These are phyloP conservation scores for Cyaniris semiargus DNA, from an alignment of 2,888 invertebrate species.

Conservation along the genomic window DNA sequence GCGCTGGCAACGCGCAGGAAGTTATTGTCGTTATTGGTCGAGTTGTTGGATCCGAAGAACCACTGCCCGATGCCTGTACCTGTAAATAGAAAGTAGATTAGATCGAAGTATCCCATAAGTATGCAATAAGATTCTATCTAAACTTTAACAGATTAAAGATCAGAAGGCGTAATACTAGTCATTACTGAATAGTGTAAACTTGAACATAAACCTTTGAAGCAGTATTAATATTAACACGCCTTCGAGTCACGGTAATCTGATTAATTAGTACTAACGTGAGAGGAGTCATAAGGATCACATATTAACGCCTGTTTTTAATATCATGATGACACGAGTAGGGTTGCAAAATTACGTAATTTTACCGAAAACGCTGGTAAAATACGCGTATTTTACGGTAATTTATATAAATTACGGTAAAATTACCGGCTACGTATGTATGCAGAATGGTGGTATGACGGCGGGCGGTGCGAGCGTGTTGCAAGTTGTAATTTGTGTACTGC, in stretches of 20 bases:
- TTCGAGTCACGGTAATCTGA: neutral
- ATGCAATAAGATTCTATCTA: neutral
- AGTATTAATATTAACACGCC: slow-evolving; percentile 6
- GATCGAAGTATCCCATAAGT: neutral
- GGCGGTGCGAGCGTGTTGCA: too few species aligned
- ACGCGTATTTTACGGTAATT: too few species aligned
- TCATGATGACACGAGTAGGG: neutral
- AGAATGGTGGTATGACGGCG: too few species aligned
- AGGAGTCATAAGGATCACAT: neutral
- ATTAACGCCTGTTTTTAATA: neutral
- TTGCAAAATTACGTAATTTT: too few species aligned
- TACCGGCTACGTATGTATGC: too few species aligned
- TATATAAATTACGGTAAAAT: too few species aligned
- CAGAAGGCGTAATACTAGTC: neutral
- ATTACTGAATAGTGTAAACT: neutral
- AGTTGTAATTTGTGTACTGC: too few species aligned
- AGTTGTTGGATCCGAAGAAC: slow-evolving; percentile 88
- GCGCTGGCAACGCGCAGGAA: slow-evolving; percentile 91
- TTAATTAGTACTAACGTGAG: neutral
- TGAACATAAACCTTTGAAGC: neutral
- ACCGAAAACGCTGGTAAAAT: too few species aligned
- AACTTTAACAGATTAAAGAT: neutral
- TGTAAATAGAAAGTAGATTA: slow-evolving; percentile 38
- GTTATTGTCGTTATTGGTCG: slow-evolving; percentile 85
- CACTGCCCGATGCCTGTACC: slow-evolving; percentile 84